Percentiles rank a stretch among this genome's conserved stretches.
Conservation (phyloP, 2,113 vertebrate species). For the Malurus melanocephalus region DNA sequence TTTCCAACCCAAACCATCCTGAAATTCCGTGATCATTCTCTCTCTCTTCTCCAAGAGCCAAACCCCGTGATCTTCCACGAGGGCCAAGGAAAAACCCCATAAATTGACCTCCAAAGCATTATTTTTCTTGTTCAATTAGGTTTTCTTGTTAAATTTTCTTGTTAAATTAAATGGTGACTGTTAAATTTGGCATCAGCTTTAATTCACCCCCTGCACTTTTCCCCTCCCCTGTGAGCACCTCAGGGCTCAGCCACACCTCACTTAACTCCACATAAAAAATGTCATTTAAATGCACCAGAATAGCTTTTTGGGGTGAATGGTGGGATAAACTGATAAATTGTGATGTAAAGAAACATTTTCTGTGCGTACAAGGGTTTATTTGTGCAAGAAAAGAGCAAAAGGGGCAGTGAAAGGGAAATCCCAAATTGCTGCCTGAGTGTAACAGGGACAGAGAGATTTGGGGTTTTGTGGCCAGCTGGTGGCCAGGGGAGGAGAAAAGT, state of each 20-base stretch:
- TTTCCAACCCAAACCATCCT: background rate
- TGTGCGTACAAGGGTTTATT: background rate
- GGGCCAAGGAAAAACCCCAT: background rate
- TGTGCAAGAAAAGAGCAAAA: background rate
- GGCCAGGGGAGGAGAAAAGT: background rate
- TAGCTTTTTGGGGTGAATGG: fast-evolving
- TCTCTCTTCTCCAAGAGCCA: background rate
- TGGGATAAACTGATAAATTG: background rate
- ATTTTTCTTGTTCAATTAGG: background rate
- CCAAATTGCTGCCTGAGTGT: background rate
- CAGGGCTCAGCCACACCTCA: fast-evolving
- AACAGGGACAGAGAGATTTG: background rate
- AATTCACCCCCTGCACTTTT: background rate
- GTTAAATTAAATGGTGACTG: background rate
- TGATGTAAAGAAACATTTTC: background rate
- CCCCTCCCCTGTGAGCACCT: background rate
- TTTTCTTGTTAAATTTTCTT: background rate
- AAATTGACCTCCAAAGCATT: background rate
- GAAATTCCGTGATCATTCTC: too few species aligned
- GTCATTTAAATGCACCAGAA: background rate
- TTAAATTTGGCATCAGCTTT: background rate
- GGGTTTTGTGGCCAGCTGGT: background rate
- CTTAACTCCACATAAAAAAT: fast-evolving
- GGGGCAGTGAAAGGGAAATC: too few species aligned
- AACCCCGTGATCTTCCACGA: background rate